These are phyloP conservation scores for Hiodon alosoides DNA, from an alignment of 2,113 vertebrate species.

Conservation along the genomic window DNA sequence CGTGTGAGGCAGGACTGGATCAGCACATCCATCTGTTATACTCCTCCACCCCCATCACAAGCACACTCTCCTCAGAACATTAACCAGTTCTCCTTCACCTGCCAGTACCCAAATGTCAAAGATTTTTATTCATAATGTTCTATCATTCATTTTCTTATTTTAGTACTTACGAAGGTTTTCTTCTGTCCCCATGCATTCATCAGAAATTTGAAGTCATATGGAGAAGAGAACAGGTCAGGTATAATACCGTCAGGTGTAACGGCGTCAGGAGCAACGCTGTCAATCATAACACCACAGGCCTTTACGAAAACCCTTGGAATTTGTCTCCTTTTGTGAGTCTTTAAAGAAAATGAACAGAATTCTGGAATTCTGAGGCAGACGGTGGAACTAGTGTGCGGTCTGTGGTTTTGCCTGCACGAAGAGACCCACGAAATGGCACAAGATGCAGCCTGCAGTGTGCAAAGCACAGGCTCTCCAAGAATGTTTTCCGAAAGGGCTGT, in stretches of 20 bases:
- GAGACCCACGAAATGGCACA: constrained; percentile 18
- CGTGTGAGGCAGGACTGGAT: constrained; percentile 23
- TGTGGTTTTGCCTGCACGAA: neutral
- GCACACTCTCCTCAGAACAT: too few relatives aligned
- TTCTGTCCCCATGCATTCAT: neutral
- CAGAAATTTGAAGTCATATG: neutral
- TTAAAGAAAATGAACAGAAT: too few relatives aligned
- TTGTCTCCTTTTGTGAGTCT: neutral
- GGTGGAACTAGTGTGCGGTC: neutral
- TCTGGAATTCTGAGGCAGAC: neutral
- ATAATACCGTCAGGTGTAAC: too few relatives aligned
- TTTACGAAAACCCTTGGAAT: neutral
- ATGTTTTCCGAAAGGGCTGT: neutral
- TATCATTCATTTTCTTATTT: too few relatives aligned
- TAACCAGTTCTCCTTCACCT: too few relatives aligned
- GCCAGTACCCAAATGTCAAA: too few relatives aligned
- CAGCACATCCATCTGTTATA: neutral
- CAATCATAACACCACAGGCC: neutral
- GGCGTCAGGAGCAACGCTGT: too few relatives aligned
- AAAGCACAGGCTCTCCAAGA: neutral
- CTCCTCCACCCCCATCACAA: too few relatives aligned
- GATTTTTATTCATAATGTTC: too few relatives aligned
- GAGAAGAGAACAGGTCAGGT: too few relatives aligned
- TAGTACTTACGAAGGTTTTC: too few relatives aligned
- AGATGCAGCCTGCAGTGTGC: constrained; percentile 19